Evolutionary conservation across 30 jellyfish, hydroid and myxozoan genomes (phyloP).

Genomic region (Pelagia noctiluca): DNA sequence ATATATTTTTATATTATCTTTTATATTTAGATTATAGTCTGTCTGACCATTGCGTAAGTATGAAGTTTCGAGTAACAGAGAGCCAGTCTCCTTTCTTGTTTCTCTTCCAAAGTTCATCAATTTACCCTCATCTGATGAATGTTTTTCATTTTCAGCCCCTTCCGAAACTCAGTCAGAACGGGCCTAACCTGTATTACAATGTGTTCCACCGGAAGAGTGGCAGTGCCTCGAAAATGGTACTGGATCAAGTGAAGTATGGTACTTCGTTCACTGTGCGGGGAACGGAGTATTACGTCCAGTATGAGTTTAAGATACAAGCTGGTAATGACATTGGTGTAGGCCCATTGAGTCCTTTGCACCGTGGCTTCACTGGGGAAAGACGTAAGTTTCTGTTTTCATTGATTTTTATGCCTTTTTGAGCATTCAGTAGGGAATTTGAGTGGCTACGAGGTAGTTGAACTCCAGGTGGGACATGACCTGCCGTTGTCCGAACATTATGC

Average conservation of each 20-base stretch:
- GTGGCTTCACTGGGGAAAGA: constrained; percentile 96
- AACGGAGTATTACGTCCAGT: constrained; percentile 75
- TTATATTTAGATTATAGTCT: too few species aligned
- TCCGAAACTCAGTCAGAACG: constrained; percentile 75
- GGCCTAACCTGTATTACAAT: constrained; percentile 81
- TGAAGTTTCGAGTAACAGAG: constrained; percentile 1
- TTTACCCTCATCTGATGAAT: too few species aligned
- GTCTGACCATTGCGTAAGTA: too few species aligned
- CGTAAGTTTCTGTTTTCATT: constrained; percentile 70
- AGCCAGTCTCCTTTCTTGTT: not conserved
- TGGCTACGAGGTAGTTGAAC: too few species aligned
- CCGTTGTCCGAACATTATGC: too few species aligned
- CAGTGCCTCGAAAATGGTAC: constrained; percentile 38
- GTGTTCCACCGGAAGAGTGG: constrained; percentile 77
- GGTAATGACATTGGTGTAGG: constrained; percentile 88
- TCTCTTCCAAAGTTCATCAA: too few species aligned
- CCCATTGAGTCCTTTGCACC: constrained; percentile 80
- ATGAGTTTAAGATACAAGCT: constrained; percentile 87
- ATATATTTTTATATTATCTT: too few species aligned
- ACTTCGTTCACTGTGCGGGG: constrained; percentile 64
- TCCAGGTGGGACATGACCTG: too few species aligned
- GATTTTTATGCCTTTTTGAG: too few species aligned
- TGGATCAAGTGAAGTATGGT: constrained; percentile 68
- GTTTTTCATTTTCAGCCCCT: constrained; percentile 85
- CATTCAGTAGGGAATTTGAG: too few species aligned